Conservation (phyloP, 2,113 vertebrate species). For the Glaucidium brasilianum region DNA sequence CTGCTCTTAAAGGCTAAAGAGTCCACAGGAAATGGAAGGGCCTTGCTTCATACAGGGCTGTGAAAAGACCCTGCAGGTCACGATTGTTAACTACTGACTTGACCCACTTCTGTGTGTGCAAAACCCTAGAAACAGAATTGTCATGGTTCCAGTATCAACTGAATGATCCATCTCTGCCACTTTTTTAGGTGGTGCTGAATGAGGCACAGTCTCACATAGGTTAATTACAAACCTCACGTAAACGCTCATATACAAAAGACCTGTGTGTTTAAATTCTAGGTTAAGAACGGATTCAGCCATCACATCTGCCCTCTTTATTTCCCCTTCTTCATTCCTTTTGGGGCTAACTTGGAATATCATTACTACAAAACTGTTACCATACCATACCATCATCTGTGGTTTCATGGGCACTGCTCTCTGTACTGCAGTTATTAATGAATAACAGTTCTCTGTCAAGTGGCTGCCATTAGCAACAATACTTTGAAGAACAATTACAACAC, state of each 20-base stretch:
- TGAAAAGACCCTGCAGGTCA: background rate
- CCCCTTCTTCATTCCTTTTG: background rate
- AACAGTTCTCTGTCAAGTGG: background rate
- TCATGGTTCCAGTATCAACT: background rate
- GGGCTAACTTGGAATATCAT: background rate
- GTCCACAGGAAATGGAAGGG: background rate
- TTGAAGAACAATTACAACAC: background rate
- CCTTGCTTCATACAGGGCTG: background rate
- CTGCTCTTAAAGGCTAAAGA: background rate
- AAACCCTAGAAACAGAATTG: background rate
- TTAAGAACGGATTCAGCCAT: background rate
- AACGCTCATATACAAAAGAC: background rate
- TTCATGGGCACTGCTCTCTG: background rate
- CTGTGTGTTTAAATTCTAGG: background rate
- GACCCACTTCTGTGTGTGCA: background rate
- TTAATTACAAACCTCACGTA: background rate
- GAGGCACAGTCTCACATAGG: fast-evolving
- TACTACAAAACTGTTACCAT: background rate
- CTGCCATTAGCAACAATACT: background rate
- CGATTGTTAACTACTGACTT: background rate
- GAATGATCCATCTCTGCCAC: background rate
- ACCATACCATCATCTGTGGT: background rate
- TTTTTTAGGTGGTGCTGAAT: background rate
- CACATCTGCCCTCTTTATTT: background rate
- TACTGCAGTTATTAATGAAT: background rate